Base-by-base conservation (phyloP, 2,797 vertebrate genomes). In the Sebastes paucispinis region DNA sequence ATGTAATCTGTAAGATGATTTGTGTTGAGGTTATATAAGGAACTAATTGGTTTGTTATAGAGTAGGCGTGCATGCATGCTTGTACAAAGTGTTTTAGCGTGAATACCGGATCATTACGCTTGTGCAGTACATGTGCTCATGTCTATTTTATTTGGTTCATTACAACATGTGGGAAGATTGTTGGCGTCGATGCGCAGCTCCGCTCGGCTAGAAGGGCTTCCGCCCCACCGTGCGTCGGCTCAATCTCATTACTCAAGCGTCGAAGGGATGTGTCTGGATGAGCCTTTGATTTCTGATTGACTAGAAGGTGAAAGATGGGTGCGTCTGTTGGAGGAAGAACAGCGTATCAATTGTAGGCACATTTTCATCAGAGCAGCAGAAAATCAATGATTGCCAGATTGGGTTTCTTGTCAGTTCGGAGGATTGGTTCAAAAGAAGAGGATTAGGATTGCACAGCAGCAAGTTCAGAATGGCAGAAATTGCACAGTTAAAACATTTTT, bases 41-140 rank as follows among this genome's bases (percentile, higher is more conserved):
- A 84, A 58, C 75, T 79, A 90, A 91, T 91, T 88, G 81, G 82
- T 89, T 87, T 82, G 85, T 83, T 83, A 34, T 20, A 14, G 79
- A 69, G 73, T 65, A 31, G 81, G 82, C 14, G 84, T 81, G 69
- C 34, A 7, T 69, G 82, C 52, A 47, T 60, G 82, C 75, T 31
- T 24, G 73, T 74, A 76, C 81, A 89, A 81, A 81, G 79, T 88
- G 59, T 77, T 75, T 88, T 58, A 39, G 81, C 29, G 39, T n/a
- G 64, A 57, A 69, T 60, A 31, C 65, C 8, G 78, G 78, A 85
- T 88, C 88, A 76, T 88, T 85, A 64, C 77, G 8, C 79, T 72
- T 32, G 62, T 73, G 82, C 71, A 9, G 55, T 43, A 59, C 50
- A 43, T 24, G 64, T 71, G 75, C 62, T 71, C 20, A 24, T 77